These are phyloP conservation scores for Lordiphosa stackelbergi DNA, from an alignment of 1,140 invertebrate species.

Conservation along the genomic window DNA sequence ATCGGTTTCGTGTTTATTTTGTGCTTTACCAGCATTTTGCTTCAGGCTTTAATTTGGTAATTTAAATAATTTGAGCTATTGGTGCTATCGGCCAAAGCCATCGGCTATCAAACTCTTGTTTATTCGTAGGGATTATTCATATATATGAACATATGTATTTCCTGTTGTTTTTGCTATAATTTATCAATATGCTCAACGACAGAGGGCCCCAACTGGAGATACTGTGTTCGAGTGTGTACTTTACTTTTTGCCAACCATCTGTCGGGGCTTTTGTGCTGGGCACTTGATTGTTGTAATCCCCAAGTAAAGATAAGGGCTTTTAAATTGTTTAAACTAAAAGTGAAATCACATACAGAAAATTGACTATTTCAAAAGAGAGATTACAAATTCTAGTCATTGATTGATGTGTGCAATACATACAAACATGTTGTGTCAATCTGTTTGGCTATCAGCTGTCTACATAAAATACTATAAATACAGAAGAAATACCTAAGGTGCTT, in stretches of 20 bases:
- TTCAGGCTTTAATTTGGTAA: slow-evolving; percentile 55
- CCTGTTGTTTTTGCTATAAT: slow-evolving; percentile 45
- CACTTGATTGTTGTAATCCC: too few species aligned
- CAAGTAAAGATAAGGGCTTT: too few species aligned
- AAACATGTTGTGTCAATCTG: neutral
- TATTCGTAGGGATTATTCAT: too few species aligned
- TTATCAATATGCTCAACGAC: slow-evolving; percentile 40
- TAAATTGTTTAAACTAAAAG: too few species aligned
- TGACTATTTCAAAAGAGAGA: too few species aligned
- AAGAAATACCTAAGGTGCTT: neutral
- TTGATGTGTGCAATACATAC: neutral
- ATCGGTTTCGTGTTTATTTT: slow-evolving; percentile 32
- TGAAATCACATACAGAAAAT: too few species aligned
- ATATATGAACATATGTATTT: slow-evolving; percentile 22
- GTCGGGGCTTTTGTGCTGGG: too few species aligned
- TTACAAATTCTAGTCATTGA: too few species aligned
- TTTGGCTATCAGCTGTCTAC: slow-evolving; percentile 15
- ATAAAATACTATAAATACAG: slow-evolving; percentile 12
- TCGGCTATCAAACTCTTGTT: slow-evolving; percentile 1
- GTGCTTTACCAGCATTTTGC: slow-evolving; percentile 32
- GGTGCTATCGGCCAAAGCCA: neutral
- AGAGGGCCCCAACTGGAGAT: slow-evolving; percentile 12
- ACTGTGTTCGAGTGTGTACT: slow-evolving; percentile 1
- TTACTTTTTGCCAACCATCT: slow-evolving; percentile 4
- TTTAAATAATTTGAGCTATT: slow-evolving; percentile 3